phyloP scores from a whole-genome alignment of 2,113 vertebrate genomes.

The Rhinopomastus cyanomelas region DNA sequence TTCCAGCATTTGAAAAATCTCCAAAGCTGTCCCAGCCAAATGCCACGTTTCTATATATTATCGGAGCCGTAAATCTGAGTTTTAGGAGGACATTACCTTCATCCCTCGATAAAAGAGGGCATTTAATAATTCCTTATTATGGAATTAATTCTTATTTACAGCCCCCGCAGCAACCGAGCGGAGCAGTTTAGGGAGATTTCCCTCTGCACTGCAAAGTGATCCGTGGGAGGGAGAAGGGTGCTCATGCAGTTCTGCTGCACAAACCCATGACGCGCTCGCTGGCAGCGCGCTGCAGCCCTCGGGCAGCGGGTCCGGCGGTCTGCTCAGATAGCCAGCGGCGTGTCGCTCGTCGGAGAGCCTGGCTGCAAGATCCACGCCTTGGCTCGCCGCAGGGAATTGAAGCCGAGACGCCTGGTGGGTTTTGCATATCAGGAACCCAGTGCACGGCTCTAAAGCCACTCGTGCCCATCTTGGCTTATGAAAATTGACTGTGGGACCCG shows the following conservation, averaged over 20 bases:
- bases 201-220: not conserved
- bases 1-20: constrained; percentile 59
- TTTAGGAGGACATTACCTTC: not conserved
- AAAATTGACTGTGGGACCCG: too few relatives aligned
- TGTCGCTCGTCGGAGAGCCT: constrained; percentile 12
- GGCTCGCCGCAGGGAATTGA: constrained; percentile 8
- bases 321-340: constrained; percentile 1
- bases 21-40: constrained; percentile 58
- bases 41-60: constrained; percentile 59
- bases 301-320: not conserved
- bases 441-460: not conserved
- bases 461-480: not conserved
- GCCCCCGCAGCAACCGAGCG: fast-evolving
- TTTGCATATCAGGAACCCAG: not conserved
- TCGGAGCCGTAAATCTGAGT: constrained; percentile 3
- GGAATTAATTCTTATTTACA: not conserved
- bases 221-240: not conserved
- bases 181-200: not conserved
- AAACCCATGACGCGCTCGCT: not conserved
- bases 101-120: not conserved
- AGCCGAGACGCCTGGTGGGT: constrained; percentile 14
- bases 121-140: not conserved
- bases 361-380: not conserved
- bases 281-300: not conserved
- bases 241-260: not conserved